Base-by-base conservation (phyloP, 2,797 vertebrate species). In the Anabacerthia variegaticeps region DNA sequence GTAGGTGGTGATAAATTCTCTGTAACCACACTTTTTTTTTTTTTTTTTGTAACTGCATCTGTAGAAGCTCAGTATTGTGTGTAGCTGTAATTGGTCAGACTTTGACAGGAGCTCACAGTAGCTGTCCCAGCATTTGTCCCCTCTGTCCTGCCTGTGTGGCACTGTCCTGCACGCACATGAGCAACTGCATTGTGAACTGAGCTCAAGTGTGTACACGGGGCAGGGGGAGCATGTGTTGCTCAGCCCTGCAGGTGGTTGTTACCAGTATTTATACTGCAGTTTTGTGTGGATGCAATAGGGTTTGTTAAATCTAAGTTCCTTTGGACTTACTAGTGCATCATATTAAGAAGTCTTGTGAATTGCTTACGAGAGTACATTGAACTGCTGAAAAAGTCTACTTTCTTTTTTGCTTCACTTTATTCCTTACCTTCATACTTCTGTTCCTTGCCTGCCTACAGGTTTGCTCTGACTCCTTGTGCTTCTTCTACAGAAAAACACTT, bases 361-460 rank as follows among this genome's bases (percentile, higher is more conserved):
- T 27, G 26, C 30, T 72, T 41, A 7, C 59, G 46, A 7, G 14
- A 63, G 65, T 62, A 87, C 8, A 6, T 30, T 72, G 27, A 65
- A 12, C 7, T 21, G 52, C 17, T 59, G 8, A 32, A 28, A 17
- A 15, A 24, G 5, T 55, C 20, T 36, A 0, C 15, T 59, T 77
- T 66, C 2, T 30, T 61, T 49, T 85, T 75, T 62, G 12, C 19
- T 85, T 93, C 43, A 34, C 0, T 71, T 66, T 91, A 26, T 71
- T 83, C 18, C 4, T 68, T 48, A 30, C 46, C 20, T 78, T 92
- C 26, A n/a, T 48, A 18, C 34, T 73, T 49, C 9, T 19, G 19
- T 92, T 89, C 32, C 41, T 93, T 93, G 66, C 41, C 95, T 91
- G 41, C 58, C 34, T 83, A 2, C 76, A 83, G 88, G 69, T 80